Percentiles rank a stretch among this genome's conserved stretches.
Conservation (phyloP, 2,113 vertebrate genomes). For the Glaucomys volans region DNA sequence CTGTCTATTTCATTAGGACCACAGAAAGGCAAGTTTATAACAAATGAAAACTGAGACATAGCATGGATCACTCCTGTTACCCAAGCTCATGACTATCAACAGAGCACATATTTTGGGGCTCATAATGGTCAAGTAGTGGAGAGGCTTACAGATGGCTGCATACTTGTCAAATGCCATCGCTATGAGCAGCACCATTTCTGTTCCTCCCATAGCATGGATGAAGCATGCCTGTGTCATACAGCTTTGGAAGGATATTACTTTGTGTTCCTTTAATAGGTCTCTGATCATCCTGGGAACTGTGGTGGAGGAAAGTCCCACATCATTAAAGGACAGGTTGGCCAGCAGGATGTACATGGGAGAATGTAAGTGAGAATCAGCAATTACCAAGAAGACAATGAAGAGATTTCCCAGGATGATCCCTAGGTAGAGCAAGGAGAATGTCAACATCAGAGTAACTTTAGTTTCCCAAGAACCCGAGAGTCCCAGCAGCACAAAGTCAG, state of each 20-base stretch:
- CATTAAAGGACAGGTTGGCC: constrained; percentile 60
- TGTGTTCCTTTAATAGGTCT: constrained; percentile 49
- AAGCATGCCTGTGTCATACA: constrained; percentile 67
- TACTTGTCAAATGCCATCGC: constrained; percentile 63
- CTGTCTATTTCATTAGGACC: constrained; percentile 34
- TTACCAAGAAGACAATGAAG: constrained; percentile 58
- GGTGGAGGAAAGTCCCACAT: constrained; percentile 58
- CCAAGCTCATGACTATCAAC: constrained; percentile 47
- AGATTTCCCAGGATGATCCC: constrained; percentile 63
- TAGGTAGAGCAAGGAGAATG: constrained; percentile 59
- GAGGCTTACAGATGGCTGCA: constrained; percentile 64
- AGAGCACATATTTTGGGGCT: constrained; percentile 38
- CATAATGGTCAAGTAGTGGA: constrained; percentile 64
- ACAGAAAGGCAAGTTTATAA: constrained; percentile 56
- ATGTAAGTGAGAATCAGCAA: constrained; percentile 64
- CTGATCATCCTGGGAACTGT: constrained; percentile 69
- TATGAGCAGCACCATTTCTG: constrained; percentile 64
- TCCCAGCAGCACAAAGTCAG: background rate
- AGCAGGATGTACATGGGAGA: constrained; percentile 74
- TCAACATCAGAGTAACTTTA: background rate
- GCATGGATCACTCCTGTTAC: background rate
- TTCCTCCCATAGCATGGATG: constrained; percentile 56
- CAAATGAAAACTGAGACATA: constrained; percentile 43
- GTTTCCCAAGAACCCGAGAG: constrained; percentile 32
- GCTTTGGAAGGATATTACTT: constrained; percentile 59